These are phyloP conservation scores for Zoanthus sociatus DNA, from an alignment of 92 coral and sea anemone genomes.

Conservation along the genomic window DNA sequence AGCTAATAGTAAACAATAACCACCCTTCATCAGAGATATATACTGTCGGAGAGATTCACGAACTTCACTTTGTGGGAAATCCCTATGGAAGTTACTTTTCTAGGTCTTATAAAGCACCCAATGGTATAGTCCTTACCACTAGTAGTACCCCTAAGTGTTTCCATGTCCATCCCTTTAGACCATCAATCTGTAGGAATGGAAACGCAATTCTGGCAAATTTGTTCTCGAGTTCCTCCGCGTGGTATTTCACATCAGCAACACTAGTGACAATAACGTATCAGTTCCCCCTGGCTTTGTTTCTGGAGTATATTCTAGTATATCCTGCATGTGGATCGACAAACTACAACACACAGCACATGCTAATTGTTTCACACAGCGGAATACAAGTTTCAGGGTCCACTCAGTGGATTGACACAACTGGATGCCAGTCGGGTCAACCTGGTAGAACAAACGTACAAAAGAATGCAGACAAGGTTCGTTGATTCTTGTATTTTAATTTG, in stretches of 20 bases:
- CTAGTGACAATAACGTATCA: conserved; percentile 55
- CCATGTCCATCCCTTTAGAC: not conserved
- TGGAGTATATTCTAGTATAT: conserved; percentile 59
- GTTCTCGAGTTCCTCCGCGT: conserved; percentile 44
- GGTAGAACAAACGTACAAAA: conserved; percentile 48
- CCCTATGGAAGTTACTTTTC: conserved; percentile 52
- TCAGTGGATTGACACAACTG: conserved; percentile 63
- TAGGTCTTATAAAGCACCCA: conserved; percentile 57
- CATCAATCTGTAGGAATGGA: conserved; percentile 9
- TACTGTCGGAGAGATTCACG: conserved; percentile 56
- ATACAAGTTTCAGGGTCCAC: conserved; percentile 35
- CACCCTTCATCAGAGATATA: conserved; percentile 45
- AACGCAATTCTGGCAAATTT: conserved; percentile 58
- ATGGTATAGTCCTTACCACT: conserved; percentile 59
- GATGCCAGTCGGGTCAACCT: conserved; percentile 68
- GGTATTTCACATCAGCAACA: conserved; percentile 57
- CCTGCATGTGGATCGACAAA: conserved; percentile 59
- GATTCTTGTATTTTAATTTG: not conserved
- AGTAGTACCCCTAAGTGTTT: conserved; percentile 66
- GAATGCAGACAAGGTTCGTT: conserved; percentile 61
- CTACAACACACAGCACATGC: conserved; percentile 54
- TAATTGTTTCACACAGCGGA: conserved; percentile 47
- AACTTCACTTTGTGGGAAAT: conserved; percentile 48
- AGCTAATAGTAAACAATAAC: conserved; percentile 58
- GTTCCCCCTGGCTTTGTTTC: conserved; percentile 58